Percentiles rank a stretch among this genome's conserved stretches.
Conservation (phyloP, 2,113 vertebrate species). For the Telmatochromis bifrenatus region DNA sequence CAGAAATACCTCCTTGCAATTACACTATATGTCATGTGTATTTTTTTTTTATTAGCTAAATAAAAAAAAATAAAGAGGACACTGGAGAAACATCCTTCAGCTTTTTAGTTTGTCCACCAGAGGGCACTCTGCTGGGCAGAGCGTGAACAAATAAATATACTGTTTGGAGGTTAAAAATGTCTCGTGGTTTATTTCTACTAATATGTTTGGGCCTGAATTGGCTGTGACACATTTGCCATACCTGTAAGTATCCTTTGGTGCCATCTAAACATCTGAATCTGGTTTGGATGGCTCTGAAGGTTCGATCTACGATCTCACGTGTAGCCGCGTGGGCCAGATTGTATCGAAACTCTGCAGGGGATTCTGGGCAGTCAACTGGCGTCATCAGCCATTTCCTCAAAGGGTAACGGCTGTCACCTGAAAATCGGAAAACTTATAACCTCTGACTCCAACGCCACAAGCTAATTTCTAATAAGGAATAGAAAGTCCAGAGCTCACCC, state of each 20-base stretch:
- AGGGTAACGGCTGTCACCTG: slow-evolving; percentile 84
- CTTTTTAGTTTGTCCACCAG: too few species aligned
- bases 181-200: neutral
- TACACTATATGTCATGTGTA: too few species aligned
- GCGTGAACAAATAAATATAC: too few species aligned
- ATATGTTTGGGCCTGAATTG: neutral
- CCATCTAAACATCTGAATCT: slow-evolving; percentile 92
- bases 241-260: slow-evolving; percentile 83
- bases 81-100: too few species aligned
- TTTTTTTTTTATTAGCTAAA: too few species aligned
- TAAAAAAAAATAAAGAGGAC: fast-evolving
- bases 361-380: slow-evolving; percentile 80
- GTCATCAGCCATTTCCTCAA: slow-evolving; percentile 90
- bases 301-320: slow-evolving; percentile 84
- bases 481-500: slow-evolving; percentile 65
- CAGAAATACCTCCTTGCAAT: too few species aligned
- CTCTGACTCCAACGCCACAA: fast-evolving
- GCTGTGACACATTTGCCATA: neutral
- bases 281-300: slow-evolving; percentile 81
- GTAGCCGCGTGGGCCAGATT: slow-evolving; percentile 87
- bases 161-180: too few species aligned
- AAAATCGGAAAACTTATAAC: neutral
- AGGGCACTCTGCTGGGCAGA: too few species aligned
- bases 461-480: neutral
- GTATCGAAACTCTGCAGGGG: slow-evolving; percentile 82